These are phyloP conservation scores for Acrocephalus arundinaceus DNA, from an alignment of 2,113 vertebrate genomes.

Conservation along the genomic window DNA sequence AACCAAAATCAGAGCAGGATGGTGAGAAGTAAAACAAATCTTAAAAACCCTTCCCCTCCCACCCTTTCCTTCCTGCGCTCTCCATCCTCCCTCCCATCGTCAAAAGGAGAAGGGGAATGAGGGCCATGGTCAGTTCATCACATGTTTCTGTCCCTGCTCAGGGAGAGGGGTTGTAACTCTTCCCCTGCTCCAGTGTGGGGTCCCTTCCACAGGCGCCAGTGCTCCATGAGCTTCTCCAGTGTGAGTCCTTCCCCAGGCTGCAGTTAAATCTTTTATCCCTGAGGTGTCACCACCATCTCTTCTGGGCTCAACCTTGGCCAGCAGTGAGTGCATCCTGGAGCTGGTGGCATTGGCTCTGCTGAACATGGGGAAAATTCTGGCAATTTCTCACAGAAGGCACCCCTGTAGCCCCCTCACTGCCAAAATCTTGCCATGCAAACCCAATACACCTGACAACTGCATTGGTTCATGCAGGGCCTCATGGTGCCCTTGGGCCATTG, in stretches of 20 bases:
- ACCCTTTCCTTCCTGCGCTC: background rate
- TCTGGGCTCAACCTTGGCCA: background rate
- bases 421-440: background rate
- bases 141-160: background rate
- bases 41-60: background rate
- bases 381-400: background rate
- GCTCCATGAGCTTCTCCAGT: background rate
- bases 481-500: background rate
- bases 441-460: background rate
- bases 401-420: background rate
- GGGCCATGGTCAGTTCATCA: background rate
- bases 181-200: background rate
- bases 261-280: background rate
- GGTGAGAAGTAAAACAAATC: background rate
- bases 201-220: background rate
- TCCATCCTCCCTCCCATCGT: background rate
- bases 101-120: background rate
- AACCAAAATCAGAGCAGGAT: background rate
- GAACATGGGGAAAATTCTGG: background rate
- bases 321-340: background rate
- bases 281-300: background rate
- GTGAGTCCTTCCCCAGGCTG: background rate
- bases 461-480: too few species aligned
- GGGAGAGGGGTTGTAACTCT: background rate
- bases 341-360: accelerated